Conservation (phyloP, 2,113 vertebrate genomes). For the Ceyx melanurus region DNA sequence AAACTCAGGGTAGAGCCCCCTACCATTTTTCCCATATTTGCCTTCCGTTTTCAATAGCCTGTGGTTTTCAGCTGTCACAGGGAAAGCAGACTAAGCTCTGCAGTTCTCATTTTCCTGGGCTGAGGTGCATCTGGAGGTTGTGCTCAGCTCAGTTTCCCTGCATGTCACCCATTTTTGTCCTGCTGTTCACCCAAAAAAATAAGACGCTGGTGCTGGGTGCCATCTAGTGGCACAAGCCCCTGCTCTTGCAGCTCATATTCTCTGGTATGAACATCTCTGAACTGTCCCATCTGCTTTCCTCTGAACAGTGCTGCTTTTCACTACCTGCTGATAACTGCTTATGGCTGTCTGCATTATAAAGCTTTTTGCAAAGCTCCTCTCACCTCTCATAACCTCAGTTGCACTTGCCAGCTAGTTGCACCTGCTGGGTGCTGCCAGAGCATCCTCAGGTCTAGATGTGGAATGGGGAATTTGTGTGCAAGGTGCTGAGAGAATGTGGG, state of each 20-base stretch:
- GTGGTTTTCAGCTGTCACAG: background rate
- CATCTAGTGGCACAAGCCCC: slow-evolving; percentile 72
- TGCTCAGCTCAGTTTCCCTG: background rate
- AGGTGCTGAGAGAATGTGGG: background rate
- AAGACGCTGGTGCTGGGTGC: slow-evolving; percentile 46
- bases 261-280: accelerated
- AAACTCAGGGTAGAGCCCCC: background rate
- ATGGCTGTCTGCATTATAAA: background rate
- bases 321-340: accelerated
- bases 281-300: background rate
- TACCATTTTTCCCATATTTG: background rate
- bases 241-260: accelerated
- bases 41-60: background rate
- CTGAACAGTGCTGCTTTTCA: background rate
- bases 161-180: accelerated
- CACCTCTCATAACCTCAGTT: background rate
- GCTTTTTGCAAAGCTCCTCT: background rate
- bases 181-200: background rate
- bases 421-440: background rate
- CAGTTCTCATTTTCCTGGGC: background rate
- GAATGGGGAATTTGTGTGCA: background rate
- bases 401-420: background rate
- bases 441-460: background rate
- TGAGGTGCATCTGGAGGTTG: background rate
- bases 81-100: background rate